phyloP scores from a whole-genome alignment of 2,888 invertebrate genomes.

The Epiblema foenella region DNA sequence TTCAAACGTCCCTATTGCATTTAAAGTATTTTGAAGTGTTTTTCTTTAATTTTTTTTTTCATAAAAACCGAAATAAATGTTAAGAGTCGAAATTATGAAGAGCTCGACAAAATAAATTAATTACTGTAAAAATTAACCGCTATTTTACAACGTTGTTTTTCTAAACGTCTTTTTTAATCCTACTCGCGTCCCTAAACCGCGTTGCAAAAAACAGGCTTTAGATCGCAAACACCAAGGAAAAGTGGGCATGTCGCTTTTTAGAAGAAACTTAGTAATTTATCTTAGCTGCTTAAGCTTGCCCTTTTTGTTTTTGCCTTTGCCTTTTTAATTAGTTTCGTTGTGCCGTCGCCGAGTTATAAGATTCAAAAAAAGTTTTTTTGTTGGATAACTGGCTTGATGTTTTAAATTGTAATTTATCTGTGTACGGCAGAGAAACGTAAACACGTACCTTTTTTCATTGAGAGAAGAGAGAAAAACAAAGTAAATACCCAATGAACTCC shows the following conservation, averaged over 20 bases:
- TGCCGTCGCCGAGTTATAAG: conserved; percentile 55
- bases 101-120: too few relatives aligned
- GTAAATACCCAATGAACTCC: too few relatives aligned
- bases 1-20: too few relatives aligned
- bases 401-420: conserved; percentile 1
- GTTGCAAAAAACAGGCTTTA: conserved; percentile 46
- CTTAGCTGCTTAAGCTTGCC: conserved; percentile 66
- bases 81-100: too few relatives aligned
- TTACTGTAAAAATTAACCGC: too few relatives aligned
- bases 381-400: conserved; percentile 33
- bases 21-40: too few relatives aligned
- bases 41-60: too few relatives aligned
- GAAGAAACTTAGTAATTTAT: conserved; percentile 75
- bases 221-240: conserved; percentile 52
- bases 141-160: neutral
- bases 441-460: too few relatives aligned
- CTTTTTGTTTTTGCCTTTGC: conserved; percentile 64
- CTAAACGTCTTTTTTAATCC: neutral
- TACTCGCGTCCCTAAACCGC: conserved; percentile 15
- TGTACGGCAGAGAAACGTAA: neutral
- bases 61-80: too few relatives aligned
- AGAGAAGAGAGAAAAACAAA: too few relatives aligned
- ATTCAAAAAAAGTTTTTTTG: conserved; percentile 60
- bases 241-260: conserved; percentile 55
- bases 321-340: conserved; percentile 75